Evolutionary conservation across 2,888 invertebrate genomes (phyloP).

Genomic region (Athetis lepigone): DNA sequence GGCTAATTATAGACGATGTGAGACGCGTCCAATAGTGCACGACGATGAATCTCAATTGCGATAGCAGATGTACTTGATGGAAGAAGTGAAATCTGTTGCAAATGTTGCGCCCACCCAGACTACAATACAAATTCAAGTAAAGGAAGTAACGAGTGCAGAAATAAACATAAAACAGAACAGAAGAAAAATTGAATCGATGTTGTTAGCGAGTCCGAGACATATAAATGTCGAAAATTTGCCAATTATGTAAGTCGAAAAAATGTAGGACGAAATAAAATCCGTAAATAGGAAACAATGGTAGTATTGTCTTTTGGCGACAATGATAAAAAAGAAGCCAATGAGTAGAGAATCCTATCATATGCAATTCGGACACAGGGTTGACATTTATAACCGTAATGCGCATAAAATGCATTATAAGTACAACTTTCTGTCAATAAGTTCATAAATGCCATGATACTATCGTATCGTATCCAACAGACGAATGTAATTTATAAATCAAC

Average conservation of each 20-base stretch:
- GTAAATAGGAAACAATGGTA: constrained; percentile 40
- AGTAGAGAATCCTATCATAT: constrained; percentile 38
- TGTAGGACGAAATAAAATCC: constrained; percentile 47
- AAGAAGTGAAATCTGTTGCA: constrained; percentile 65
- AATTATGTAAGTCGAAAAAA: constrained; percentile 53
- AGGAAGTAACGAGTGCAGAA: constrained; percentile 24
- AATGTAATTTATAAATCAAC: constrained; percentile 41
- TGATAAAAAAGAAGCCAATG: constrained; percentile 27
- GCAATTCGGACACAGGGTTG: constrained; percentile 24
- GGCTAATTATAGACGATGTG: constrained; percentile 87
- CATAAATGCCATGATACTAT: constrained; percentile 9
- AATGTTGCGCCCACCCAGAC: constrained; percentile 58
- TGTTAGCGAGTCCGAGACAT: constrained; percentile 43
- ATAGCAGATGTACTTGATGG: constrained; percentile 70
- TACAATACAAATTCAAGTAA: constrained; percentile 28
- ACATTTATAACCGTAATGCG: constrained; percentile 17
- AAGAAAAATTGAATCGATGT: constrained; percentile 36
- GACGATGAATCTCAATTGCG: constrained; percentile 80
- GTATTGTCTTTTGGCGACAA: constrained; percentile 41
- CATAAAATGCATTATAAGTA: constrained; percentile 9
- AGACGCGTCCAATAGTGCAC: constrained; percentile 81
- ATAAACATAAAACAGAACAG: constrained; percentile 28
- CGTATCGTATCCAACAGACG: constrained; percentile 15
- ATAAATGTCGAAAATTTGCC: constrained; percentile 29
- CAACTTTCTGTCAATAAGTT: constrained; percentile 18